Evolutionary conservation across 2,888 invertebrate species (phyloP), one percentile per base, ranked within the genome.

Genomic region (Melieria crassipennis): DNA sequence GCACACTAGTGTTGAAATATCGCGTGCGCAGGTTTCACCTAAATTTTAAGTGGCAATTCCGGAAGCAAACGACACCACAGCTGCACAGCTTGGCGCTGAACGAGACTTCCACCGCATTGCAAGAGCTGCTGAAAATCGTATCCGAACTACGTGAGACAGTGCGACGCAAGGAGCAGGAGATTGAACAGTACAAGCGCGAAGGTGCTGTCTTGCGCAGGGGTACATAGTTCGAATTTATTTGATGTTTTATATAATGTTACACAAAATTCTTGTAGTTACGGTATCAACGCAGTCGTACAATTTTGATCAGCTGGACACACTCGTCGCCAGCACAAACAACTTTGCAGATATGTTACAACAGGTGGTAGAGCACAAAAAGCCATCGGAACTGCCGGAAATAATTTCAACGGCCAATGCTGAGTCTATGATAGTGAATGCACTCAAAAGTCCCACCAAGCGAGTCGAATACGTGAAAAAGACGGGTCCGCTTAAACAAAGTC

Each of bases 131-230:
- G 5, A 68, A 77, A 5, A 78, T 82, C 75, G 72, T 81, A 7
- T 72, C 74, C 1, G 73, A 78, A 16, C 70, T 85, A 43, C 73
- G 79, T 3, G 76, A 80, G 0, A 73, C 78, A 6, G 66, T 86
- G 7, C 73, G 72, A 1, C 81, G 82, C 62, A 86, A 87, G 66
- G 87, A 86, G 64, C 58, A 74, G 0, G 87, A 86, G 75, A 76
- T 86, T 2, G 74, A 77, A 3, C 84, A 86, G 65, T 86, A 82
- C 65, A 81, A 79, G 62, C 65, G 57, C 1, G 85, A 87, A 64
- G 85, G 84, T 5, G 79, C 77, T 13, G 64, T 78, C 30, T 70
- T 86, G 30, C 77, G 78, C 4, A 50, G 67, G 61, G 60, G 67
- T 67, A 61, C 10, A 61, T 61, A 30, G 4, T 9, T 42, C 0